A percentile compares a stretch with the other conserved stretches of the same genome.
Evolutionary conservation across 2,113 vertebrate genomes (phyloP).

Genomic region (Amazona guildingii): DNA sequence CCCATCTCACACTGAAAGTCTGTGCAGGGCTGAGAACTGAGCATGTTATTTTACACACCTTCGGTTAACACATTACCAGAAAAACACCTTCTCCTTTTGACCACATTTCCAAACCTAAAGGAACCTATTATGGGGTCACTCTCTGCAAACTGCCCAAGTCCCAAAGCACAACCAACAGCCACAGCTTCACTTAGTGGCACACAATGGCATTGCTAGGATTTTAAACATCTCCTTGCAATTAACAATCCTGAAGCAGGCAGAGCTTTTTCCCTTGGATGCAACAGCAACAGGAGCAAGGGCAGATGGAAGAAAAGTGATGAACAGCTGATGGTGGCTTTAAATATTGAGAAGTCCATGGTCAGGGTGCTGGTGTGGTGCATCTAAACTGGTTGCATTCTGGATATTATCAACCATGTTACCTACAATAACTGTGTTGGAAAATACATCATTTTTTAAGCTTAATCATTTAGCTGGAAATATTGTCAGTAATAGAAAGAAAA

Average conservation of each 20-base stretch:
- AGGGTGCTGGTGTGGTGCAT: background rate
- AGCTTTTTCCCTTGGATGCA: background rate
- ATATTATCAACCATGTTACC: background rate
- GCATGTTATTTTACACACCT: background rate
- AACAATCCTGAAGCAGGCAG: background rate
- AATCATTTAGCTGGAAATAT: background rate
- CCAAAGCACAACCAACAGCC: background rate
- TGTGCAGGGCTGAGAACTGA: background rate
- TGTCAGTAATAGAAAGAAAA: background rate
- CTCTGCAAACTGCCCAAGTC: background rate
- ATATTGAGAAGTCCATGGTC: background rate
- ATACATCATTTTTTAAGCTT: background rate
- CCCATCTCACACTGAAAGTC: background rate
- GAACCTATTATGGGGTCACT: too few species aligned
- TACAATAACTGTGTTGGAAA: background rate
- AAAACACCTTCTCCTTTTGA: background rate
- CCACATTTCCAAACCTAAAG: background rate
- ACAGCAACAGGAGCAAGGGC: background rate
- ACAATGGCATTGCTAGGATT: background rate
- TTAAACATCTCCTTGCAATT: background rate
- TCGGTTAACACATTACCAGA: background rate
- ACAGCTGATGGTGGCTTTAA: background rate
- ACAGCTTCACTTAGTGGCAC: background rate
- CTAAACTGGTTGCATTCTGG: background rate
- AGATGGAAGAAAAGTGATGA: background rate